Base-by-base conservation (phyloP, 2,888 invertebrate genomes). In the Ophion ellenae region DNA sequence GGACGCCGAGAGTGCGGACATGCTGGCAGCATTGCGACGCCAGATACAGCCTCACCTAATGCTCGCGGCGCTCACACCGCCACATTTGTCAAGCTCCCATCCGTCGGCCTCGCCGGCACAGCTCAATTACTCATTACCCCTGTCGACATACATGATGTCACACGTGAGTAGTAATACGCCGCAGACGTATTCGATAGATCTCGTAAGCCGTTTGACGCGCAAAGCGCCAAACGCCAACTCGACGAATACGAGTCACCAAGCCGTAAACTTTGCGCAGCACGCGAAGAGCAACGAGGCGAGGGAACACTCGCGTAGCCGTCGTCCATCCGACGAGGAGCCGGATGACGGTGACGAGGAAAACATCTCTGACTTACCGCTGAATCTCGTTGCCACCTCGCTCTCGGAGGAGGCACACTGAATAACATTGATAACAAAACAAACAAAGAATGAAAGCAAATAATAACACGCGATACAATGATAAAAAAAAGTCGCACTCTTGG, bases 31-130 rank as follows among this genome's bases (percentile, higher is more conserved):
- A 70, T 94, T 97, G 88, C 95, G 97, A 14, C 95, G 96, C 28
- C 96, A 96, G 93, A 95, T 97, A 89, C 97, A 97, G 92, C 97
- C 97, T 80, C 97, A 97, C 92, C 94, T 97, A 83, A 95, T 96
- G 92, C 95, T 96, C 94, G 96, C 96, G 10, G 94, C 96, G 81
- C 95, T 96, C 89, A 95, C 96, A 76, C 88, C 88, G 20, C 95
- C 94, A 70, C 94, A 92, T 88, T 88, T 94, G 86, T 91, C 93
- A 85, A 61, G 75, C 69, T 89, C 90, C 24, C 92, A 90, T 88
- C 90, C 89, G 74, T 90, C 92, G 9, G 89, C 92, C 1, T 88
- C 92, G 20, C 83, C 91, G 59, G 87, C 90, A 64, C 92, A 93
- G 87, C 89, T 93, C 73, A 93, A 92, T 90, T 94, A 93, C 78